Conservation (phyloP, 2,797 vertebrate genomes). For the Manis javanica region DNA sequence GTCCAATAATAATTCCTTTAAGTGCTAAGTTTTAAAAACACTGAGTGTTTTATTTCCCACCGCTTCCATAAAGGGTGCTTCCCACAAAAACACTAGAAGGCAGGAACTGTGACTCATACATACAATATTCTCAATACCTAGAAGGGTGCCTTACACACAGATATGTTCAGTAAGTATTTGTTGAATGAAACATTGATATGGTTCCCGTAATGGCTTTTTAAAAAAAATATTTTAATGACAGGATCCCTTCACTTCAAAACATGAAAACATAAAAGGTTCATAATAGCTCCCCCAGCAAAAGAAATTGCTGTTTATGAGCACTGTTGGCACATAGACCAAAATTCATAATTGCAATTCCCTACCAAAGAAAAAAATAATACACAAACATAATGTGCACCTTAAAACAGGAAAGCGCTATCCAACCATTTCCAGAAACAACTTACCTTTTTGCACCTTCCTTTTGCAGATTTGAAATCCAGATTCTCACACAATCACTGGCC, state of each 20-base stretch:
- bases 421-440: constrained; percentile 63
- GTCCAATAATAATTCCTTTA: background rate
- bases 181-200: background rate
- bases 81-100: background rate
- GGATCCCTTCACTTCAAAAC: background rate
- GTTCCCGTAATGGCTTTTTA: background rate
- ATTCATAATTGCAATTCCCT: background rate
- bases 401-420: constrained; percentile 30
- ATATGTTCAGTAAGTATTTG: background rate
- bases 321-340: constrained; percentile 7
- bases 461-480: constrained; percentile 85
- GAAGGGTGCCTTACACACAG: background rate
- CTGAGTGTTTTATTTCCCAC: background rate
- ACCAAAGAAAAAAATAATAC: constrained; percentile 16
- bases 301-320: constrained; percentile 8
- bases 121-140: background rate
- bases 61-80: background rate
- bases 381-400: constrained; percentile 25
- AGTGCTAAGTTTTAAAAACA: background rate
- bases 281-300: background rate
- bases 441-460: constrained; percentile 79
- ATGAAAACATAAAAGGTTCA: background rate
- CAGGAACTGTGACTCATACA: background rate
- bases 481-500: constrained; percentile 80
- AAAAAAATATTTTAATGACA: background rate